These are phyloP conservation scores for Gymnogyps californianus DNA, from an alignment of 2,113 vertebrate genomes.

Conservation along the genomic window DNA sequence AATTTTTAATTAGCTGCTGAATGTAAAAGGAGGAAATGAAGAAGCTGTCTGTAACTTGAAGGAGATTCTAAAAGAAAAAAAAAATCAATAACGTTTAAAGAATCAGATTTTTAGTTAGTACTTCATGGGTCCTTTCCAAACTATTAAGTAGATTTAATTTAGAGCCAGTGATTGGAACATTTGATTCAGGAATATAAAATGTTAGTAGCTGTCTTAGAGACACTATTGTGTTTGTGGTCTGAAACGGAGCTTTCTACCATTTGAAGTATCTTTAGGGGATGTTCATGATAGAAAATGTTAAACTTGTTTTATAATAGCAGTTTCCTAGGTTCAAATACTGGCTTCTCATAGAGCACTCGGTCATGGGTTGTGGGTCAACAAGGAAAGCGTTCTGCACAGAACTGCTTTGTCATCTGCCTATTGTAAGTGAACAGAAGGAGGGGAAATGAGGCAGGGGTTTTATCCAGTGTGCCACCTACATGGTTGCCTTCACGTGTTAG, in stretches of 20 bases:
- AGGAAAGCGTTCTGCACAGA: not conserved
- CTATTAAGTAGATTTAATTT: slow-evolving; percentile 41
- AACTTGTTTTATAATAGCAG: not conserved
- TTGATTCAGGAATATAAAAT: slow-evolving; percentile 16
- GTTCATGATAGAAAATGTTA: not conserved
- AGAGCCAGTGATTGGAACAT: not conserved
- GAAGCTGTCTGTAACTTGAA: slow-evolving; percentile 46
- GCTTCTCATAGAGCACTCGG: not conserved
- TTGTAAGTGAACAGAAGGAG: not conserved
- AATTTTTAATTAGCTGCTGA: slow-evolving; percentile 48
- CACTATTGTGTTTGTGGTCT: not conserved
- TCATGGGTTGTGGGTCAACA: not conserved
- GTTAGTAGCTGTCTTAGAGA: not conserved
- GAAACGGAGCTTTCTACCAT: not conserved
- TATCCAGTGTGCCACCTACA: not conserved
- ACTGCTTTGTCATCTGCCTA: not conserved
- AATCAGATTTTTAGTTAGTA: slow-evolving; percentile 45
- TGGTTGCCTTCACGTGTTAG: not conserved
- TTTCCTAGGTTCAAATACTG: not conserved
- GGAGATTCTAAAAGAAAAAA: slow-evolving; percentile 11
- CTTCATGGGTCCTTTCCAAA: slow-evolving; percentile 45
- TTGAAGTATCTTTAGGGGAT: not conserved
- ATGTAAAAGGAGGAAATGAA: slow-evolving; percentile 38
- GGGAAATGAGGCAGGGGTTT: not conserved
- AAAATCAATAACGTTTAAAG: slow-evolving; percentile 60